Base-by-base conservation (phyloP, 2,113 vertebrate genomes). In the Ptilonorhynchus violaceus region DNA sequence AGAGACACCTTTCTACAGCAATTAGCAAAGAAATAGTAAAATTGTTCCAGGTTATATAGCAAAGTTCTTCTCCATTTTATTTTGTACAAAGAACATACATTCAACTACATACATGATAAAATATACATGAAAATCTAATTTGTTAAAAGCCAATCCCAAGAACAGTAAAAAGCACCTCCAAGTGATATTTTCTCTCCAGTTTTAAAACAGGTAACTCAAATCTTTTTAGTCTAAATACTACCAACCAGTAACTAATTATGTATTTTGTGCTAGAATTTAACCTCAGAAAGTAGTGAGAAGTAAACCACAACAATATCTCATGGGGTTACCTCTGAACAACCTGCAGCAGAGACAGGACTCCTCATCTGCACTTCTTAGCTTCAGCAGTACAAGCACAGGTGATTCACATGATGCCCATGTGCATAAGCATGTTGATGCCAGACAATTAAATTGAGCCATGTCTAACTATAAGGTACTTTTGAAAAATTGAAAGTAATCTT, bases 321-420 rank as follows among this genome's bases (percentile, higher is more conserved):
- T 1, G 4, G 23, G 12, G 12, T 62, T 74, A 35, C 19, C 3
- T 47, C 52, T 30, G 44, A 74, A 70, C 20, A 73, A 21, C 5
- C 28, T 53, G 52, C 52, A 19, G 44, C 17, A 13, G 33, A 66
- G 33, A n/a, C 2, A 37, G 31, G 42, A 59, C 44, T 84, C 19
- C 55, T 63, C 44, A 47, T 24, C 41, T 47, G 13, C 24, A 13
- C 10, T 21, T 28, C 52, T 55, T 9, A 21, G 50, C 21, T 49
- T 75, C n/a, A 23, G 42, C 15, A 39, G 39, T 20, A 24, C 0
- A 1, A 58, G n/a, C 3, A 4, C 42, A 67, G 28, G 12, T 49
- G 56, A 67, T 15, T 75, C 56, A 74, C 31, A 37, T 11, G 31
- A 67, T 80, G 16, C 14, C 4, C 5, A 16, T 2, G 10, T 16